These are phyloP conservation scores for Patella pellucida DNA, from an alignment of 2,888 invertebrate species.

Conservation along the genomic window DNA sequence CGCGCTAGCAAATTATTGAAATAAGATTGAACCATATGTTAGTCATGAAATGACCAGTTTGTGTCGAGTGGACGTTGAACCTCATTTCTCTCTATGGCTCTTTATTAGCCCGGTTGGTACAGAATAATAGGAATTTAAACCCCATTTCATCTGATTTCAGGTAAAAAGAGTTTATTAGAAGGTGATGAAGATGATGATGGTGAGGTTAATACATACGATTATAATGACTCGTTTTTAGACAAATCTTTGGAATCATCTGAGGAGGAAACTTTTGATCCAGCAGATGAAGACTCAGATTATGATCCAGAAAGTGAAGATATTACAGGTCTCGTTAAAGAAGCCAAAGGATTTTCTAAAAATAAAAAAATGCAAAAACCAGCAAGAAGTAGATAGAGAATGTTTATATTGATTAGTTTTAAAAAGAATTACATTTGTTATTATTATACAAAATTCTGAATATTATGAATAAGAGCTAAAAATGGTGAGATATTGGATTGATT, in stretches of 20 bases:
- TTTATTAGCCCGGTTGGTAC: too few species aligned
- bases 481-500: too few species aligned
- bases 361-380: conserved; percentile 49
- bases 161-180: conserved; percentile 22
- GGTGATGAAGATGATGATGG: conserved; percentile 51
- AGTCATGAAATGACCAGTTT: too few species aligned
- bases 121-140: too few species aligned
- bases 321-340: conserved; percentile 45
- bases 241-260: conserved; percentile 31
- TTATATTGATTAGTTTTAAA: background rate
- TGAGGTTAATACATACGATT: conserved; percentile 54
- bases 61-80: too few species aligned
- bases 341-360: conserved; percentile 55
- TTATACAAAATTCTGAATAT: too few species aligned
- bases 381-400: conserved; percentile 7
- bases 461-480: too few species aligned
- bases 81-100: too few species aligned
- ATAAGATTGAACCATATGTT: too few species aligned
- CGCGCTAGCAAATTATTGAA: too few species aligned
- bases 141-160: conserved; percentile 15
- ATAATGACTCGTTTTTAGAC: conserved; percentile 58
- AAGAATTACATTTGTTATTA: too few species aligned
- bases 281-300: conserved; percentile 33
- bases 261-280: conserved; percentile 28
- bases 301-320: conserved; percentile 45